Evolutionary conservation across 2,113 vertebrate genomes (phyloP).

Genomic region (Austrofundulus limnaeus): DNA sequence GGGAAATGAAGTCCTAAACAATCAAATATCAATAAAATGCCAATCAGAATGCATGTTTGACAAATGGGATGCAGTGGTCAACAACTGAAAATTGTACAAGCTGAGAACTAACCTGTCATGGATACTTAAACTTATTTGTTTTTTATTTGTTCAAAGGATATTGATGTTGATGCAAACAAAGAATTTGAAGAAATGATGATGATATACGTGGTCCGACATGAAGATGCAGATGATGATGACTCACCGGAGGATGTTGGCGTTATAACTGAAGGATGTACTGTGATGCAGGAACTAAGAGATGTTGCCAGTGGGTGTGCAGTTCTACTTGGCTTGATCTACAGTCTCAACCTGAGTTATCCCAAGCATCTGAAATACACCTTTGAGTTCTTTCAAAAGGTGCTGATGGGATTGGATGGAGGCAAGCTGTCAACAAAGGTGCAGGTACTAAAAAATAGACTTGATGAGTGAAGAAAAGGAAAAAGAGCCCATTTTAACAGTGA

Average conservation of each 20-base stretch:
- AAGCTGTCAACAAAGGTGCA: neutral
- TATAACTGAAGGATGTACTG: neutral
- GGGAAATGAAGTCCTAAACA: too few relatives aligned
- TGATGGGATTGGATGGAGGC: neutral
- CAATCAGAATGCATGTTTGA: neutral
- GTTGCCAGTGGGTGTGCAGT: neutral
- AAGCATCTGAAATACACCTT: neutral
- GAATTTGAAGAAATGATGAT: neutral
- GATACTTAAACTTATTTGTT: neutral
- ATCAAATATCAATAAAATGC: too few relatives aligned
- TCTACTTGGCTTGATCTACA: neutral
- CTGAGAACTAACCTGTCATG: neutral
- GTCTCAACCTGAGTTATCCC: neutral
- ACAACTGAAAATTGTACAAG: neutral
- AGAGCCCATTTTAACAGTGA: too few relatives aligned
- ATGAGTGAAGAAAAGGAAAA: too few relatives aligned
- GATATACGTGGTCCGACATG: constrained; percentile 8
- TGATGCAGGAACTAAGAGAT: neutral
- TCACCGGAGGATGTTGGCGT: neutral
- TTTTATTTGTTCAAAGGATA: neutral
- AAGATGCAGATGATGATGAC: neutral
- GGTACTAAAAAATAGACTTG: too few relatives aligned
- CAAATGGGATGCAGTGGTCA: neutral
- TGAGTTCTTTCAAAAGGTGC: neutral
- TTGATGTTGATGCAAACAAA: neutral